Percentiles rank a stretch among this genome's conserved stretches.
Evolutionary conservation across 2,113 vertebrate species (phyloP).

Genomic region (Ifrita kowaldi): DNA sequence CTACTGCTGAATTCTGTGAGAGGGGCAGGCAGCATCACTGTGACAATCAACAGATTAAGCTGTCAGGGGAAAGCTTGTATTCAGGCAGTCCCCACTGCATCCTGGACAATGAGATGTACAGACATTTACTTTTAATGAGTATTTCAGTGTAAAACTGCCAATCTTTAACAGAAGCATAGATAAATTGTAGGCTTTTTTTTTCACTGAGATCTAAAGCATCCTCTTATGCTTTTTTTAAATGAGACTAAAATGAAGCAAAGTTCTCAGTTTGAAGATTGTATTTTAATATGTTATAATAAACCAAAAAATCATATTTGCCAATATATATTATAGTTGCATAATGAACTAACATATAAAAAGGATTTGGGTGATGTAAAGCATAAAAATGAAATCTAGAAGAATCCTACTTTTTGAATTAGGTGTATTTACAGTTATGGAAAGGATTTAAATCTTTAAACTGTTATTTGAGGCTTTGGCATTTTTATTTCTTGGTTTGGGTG

Average conservation of each 20-base stretch:
- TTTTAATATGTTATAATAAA: neutral
- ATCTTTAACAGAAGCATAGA: neutral
- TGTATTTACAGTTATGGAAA: neutral
- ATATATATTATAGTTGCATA: neutral
- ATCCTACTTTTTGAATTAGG: neutral
- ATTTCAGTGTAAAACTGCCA: neutral
- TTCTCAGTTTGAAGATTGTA: neutral
- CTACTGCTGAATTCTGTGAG: neutral
- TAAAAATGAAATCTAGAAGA: neutral
- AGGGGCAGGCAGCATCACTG: neutral
- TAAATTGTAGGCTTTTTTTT: neutral
- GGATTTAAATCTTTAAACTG: neutral
- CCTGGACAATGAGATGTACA: neutral
- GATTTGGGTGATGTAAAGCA: neutral
- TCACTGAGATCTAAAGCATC: neutral
- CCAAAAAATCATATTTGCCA: neutral
- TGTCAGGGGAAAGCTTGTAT: neutral
- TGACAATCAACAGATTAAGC: neutral
- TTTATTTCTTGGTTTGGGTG: neutral
- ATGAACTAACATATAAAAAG: neutral
- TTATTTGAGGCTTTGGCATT: neutral
- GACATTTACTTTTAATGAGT: neutral
- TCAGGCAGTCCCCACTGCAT: neutral
- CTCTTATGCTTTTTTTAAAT: neutral
- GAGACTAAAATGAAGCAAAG: neutral